A percentile compares a stretch with the other conserved stretches of the same genome.
These are phyloP conservation scores for Deroplatys truncata DNA, from an alignment of 2,888 invertebrate species.

Conservation along the genomic window DNA sequence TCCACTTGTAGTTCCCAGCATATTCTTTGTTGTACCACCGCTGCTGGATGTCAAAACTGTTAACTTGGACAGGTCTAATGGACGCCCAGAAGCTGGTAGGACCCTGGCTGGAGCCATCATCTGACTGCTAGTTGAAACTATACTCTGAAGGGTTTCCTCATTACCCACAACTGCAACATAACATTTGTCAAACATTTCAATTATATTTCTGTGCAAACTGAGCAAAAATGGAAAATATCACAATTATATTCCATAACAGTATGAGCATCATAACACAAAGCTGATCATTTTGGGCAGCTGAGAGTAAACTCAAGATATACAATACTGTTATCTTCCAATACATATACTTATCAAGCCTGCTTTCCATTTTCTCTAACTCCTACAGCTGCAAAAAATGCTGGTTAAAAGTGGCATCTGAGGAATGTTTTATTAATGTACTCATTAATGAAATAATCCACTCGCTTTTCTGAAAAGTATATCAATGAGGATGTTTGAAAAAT, in stretches of 20 bases:
- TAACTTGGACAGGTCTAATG: constrained; percentile 36
- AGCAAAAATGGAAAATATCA: neutral
- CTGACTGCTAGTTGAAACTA: neutral
- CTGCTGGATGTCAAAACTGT: constrained; percentile 29
- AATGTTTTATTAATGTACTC: no score
- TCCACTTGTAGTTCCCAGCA: constrained; percentile 32
- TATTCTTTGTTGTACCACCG: constrained; percentile 33
- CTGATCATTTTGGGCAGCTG: neutral
- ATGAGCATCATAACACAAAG: neutral
- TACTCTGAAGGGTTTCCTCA: constrained; percentile 4
- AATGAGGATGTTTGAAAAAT: no score
- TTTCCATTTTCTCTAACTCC: no score
- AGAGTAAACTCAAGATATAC: neutral
- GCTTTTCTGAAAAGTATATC: no score
- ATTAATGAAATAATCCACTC: no score
- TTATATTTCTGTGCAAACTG: neutral
- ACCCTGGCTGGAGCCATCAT: constrained; percentile 9
- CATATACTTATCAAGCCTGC: neutral
- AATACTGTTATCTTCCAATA: neutral
- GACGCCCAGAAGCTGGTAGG: constrained; percentile 32
- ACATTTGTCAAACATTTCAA: neutral
- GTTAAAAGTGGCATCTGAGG: no score
- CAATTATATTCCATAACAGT: neutral
- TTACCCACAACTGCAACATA: constrained; percentile 19
- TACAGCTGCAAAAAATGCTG: no score